Evolutionary conservation across 2,888 invertebrate genomes (phyloP), one percentile per base, ranked within the genome.

Genomic region (Xylocampa areola): DNA sequence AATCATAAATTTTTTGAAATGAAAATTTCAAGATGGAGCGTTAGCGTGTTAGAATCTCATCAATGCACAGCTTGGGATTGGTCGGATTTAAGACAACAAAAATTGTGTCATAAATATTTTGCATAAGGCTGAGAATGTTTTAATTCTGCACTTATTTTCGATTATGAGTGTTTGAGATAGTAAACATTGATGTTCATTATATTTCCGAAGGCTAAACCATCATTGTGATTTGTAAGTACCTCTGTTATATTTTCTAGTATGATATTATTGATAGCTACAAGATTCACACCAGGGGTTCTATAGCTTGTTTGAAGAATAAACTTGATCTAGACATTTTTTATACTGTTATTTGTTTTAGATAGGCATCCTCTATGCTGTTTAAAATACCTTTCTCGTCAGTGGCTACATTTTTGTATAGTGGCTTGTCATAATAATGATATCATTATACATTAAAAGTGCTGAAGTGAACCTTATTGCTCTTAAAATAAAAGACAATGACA

Each of bases 381-480:
- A n/a, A n/a, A n/a, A n/a, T n/a, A n/a, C n/a, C n/a, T n/a, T n/a
- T n/a, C n/a, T n/a, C n/a, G n/a, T n/a, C n/a, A n/a, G 1, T 23
- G 23, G 23, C 25, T 5, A 25, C 25, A 25, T 25, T 8, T 25
- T 13, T 13, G n/a, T 30, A 6, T 30, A 13, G 7, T 13, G 30
- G 14, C 30, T 13, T 40, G 27, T 21, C 10, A n/a, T 27, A 29
- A 0, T 10, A 13, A 7, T 30, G 8, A 10, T 16, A n/a, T 19
- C 8, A 0, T 13, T 49, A 1, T 5, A 2, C 1, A 27, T 14
- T 11, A 35, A 2, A 37, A n/a, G 6, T 27, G 41, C 19, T 60
- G 37, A 43, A 49, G 33, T 17, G 16, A 49, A 43, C 50, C 37
- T 39, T 37, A 33, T 33, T 11, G 17, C 49, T 43, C 25, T 60